Base-by-base conservation (phyloP, 37 sponge, comb jelly and placozoan genomes). In the Geodia barretti region DNA sequence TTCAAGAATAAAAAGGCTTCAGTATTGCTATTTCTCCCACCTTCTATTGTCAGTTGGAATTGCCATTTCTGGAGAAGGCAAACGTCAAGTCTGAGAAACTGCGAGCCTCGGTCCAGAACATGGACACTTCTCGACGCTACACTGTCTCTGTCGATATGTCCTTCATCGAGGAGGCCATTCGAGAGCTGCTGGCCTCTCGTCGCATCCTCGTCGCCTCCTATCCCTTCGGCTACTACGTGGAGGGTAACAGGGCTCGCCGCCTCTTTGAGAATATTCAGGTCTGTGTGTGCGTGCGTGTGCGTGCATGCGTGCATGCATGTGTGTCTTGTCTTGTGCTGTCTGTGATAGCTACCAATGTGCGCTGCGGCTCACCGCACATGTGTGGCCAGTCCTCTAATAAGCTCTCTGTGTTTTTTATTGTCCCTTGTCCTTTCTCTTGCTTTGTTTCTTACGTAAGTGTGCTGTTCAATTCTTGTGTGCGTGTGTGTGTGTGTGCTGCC, bases 121-220 rank as follows among this genome's bases (percentile, higher is more conserved):
- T 74, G 33, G 83, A 83, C 34, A 21, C 34, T 5, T 21, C 32
- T 3, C 34, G 3, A 31, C 33, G 68, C 34, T 33, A 68, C 33
- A 29, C 68, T 1, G 1, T 33, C 68, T 29, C 32, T 33, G 19
- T 33, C 33, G 83, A 79, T 70, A 9, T 85, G 41, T 41, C 79
- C 38, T 97, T 93, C 77, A 79, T 97, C 9, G 66, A 89, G 30
- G 88, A 89, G 32, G 89, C 90, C 37, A 79, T 93, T 1, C 32
- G 70, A 32, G 88, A 93, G 84, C 79, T 97, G 29, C 84, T 89
- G 3, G 69, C 73, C 28, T 77, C 87, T 37, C 77, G 97, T 40
- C 47, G 83, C 0, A 74, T 86, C 14, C 86, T 97, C 37, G 59
- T 64, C 30, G 89, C 87, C 2, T 91, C 88, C 61, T 94, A 87